Percentiles rank a stretch among this genome's conserved stretches.
These are phyloP conservation scores for Mycteria americana DNA, from an alignment of 2,797 vertebrate genomes.

Conservation along the genomic window DNA sequence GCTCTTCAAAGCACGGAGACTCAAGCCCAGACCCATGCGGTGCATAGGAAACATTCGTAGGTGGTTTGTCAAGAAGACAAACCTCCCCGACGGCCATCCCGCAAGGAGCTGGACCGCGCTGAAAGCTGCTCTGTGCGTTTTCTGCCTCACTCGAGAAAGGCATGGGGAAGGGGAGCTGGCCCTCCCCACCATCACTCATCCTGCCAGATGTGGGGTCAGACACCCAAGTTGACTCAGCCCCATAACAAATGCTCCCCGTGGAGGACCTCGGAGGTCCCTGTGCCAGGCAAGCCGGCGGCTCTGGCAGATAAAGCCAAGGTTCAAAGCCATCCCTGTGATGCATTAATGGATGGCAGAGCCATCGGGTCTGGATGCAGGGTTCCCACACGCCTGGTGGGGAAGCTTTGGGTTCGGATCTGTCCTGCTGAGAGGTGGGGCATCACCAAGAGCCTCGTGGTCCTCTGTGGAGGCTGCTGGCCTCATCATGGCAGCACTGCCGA, in stretches of 20 bases:
- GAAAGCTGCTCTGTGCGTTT: background rate
- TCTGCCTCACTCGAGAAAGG: background rate
- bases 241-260: accelerated
- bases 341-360: background rate
- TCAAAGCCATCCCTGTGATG: background rate
- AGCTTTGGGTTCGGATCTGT: background rate
- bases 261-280: background rate
- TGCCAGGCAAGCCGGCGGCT: background rate
- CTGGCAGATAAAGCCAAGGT: accelerated
- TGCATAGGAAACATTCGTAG: background rate
- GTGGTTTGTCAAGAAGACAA: background rate
- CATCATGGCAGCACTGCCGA: accelerated
- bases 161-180: background rate
- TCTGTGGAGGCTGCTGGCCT: background rate
- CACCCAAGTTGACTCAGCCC: accelerated
- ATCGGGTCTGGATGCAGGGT: background rate
- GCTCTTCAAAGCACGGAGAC: background rate
- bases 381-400: accelerated
- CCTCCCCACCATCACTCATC: background rate
- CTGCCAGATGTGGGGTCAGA: background rate
- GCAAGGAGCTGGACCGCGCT: background rate
- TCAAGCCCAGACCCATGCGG: background rate
- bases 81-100: background rate
- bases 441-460: background rate
- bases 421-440: background rate